Conservation (phyloP, 2,888 invertebrate species). For the Eumacrocentrus americanus region DNA sequence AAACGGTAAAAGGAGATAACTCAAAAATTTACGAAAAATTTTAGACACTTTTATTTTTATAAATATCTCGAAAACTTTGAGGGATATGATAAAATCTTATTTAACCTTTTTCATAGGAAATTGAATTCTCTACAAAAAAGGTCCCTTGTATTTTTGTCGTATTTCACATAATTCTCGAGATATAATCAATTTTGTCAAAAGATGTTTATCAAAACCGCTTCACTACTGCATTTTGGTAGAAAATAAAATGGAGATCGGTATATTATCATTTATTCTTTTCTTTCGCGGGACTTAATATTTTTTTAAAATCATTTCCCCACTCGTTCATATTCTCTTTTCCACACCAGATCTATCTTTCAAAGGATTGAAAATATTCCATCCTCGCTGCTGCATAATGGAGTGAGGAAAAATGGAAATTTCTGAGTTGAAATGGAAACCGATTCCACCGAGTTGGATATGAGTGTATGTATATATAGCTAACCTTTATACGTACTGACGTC, state of each 20-base stretch:
- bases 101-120: no score
- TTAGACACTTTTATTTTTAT: no score
- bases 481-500: not conserved
- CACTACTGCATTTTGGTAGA: no score
- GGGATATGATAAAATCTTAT: no score
- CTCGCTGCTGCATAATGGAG: conserved; percentile 20
- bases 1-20: no score
- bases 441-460: not conserved
- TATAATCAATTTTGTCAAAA: no score
- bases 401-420: conserved; percentile 16
- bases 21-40: no score
- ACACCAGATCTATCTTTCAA: conserved; percentile 18
- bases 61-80: no score
- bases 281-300: not conserved
- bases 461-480: not conserved
- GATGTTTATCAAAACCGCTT: no score
- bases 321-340: conserved; percentile 24
- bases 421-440: conserved; percentile 19
- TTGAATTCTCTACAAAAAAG: no score
- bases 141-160: no score
- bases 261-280: not conserved
- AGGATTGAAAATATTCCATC: conserved; percentile 23
- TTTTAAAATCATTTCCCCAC: conserved; percentile 10
- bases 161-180: no score
- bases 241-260: not conserved